phyloP scores from a whole-genome alignment of 1,140 invertebrate species.

The Drosophila arizonae region DNA sequence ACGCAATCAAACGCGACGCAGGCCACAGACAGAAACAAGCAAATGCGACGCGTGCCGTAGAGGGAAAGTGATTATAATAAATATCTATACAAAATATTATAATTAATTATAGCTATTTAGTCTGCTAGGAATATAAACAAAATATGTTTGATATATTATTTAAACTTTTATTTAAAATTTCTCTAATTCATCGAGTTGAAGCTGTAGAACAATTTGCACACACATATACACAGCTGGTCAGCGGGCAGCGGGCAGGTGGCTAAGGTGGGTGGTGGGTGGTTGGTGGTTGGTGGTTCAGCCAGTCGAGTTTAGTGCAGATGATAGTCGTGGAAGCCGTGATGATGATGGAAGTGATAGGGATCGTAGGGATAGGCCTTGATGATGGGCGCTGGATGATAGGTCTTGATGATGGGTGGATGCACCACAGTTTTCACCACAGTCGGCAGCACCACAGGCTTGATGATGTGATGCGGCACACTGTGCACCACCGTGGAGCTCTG shows the following conservation, averaged over 20 bases:
- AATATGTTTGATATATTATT: background rate
- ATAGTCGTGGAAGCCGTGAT: conserved; percentile 73
- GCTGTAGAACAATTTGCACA: conserved; percentile 31
- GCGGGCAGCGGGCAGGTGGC: conserved; percentile 10
- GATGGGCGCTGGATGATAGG: conserved; percentile 74
- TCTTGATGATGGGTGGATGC: conserved; percentile 72
- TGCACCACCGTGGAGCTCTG: conserved; percentile 83
- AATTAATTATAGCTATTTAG: no score
- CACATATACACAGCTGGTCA: conserved; percentile 30
- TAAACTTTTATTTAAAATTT: conserved; percentile 1
- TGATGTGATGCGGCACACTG: conserved; percentile 72
- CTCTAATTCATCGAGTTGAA: conserved; percentile 11
- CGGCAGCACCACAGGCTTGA: conserved; percentile 74
- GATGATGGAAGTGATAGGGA: conserved; percentile 72
- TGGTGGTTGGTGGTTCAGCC: conserved; percentile 18
- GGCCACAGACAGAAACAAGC: background rate
- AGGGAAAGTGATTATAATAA: background rate
- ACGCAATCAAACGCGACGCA: conserved; percentile 26
- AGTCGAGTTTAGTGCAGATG: conserved; percentile 52
- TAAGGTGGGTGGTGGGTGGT: background rate
- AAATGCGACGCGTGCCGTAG: background rate
- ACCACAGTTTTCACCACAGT: conserved; percentile 72
- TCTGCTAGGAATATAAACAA: background rate
- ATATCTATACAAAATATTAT: background rate
- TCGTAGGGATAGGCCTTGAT: conserved; percentile 72